phyloP scores from a whole-genome alignment of 2,888 invertebrate species.

The Tenthredo livida region DNA sequence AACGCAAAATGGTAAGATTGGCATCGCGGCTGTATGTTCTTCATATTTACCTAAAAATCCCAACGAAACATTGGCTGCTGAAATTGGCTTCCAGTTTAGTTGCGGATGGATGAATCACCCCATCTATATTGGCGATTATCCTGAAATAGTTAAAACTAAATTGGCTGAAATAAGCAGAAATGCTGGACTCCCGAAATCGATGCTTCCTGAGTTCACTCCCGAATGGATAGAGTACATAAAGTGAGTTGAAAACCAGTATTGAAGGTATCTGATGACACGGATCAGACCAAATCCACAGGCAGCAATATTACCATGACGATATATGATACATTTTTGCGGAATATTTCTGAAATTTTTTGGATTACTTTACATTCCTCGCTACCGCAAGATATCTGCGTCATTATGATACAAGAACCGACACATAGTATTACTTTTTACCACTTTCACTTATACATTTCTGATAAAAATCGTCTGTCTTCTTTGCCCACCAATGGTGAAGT shows the following conservation, averaged over 20 bases:
- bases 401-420: too few species aligned
- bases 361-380: too few species aligned
- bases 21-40: conserved; percentile 58
- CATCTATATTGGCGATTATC: conserved; percentile 80
- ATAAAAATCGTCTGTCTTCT: too few species aligned
- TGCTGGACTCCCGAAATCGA: conserved; percentile 77
- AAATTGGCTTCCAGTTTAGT: conserved; percentile 72
- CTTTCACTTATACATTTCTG: too few species aligned
- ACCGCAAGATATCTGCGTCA: too few species aligned
- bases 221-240: conserved; percentile 72
- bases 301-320: too few species aligned
- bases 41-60: conserved; percentile 59
- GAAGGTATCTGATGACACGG: not conserved
- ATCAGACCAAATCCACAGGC: too few species aligned
- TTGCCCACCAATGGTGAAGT: too few species aligned
- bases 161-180: conserved; percentile 76
- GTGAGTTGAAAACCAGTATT: conserved; percentile 43
- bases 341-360: too few species aligned
- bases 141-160: conserved; percentile 77
- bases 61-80: conserved; percentile 57
- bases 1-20: conserved; percentile 80
- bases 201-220: conserved; percentile 66
- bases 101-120: conserved; percentile 79
- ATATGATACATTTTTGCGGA: too few species aligned
- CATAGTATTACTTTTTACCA: too few species aligned